Base-by-base conservation (phyloP, 2,797 vertebrate genomes). In the Clamator glandarius region DNA sequence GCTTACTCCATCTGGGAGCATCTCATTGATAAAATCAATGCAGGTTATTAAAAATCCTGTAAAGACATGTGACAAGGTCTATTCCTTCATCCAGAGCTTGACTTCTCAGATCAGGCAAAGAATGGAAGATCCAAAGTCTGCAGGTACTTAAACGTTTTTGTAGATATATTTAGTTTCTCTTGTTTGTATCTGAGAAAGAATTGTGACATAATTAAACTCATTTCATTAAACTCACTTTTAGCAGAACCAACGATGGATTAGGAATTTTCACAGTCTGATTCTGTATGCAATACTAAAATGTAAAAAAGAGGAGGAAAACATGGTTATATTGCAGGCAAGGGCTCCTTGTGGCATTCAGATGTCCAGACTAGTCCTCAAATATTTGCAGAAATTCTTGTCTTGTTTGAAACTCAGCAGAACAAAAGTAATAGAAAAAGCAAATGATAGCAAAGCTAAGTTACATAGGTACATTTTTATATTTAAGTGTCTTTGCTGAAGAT, bases 21-120 rank as follows among this genome's bases (percentile, higher is more conserved):
- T 98, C 76, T 99, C 98, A 82, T 79, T 99, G 92, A 98, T 98
- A 94, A 99, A 99, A 96, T 99, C 98, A 81, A 99, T 99, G 98
- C 98, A 98, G 88, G 96, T 98, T 95, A 98, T 99, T 94, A 98
- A 98, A 97, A 99, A 99, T 95, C 98, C 98, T 67, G 98, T 99
- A 63, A 98, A 98, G 96, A 99, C 98, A 9, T 99, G 98, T 96
- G 98, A 99, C 96, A 98, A 98, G 89, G 98, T 99, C 44, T 99
- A 99, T 97, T 98, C 97, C 21, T 98, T 99, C 90, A 98, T 99
- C 93, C 98, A 99, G 92, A 98, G 98, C 95, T 97, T 99, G 90
- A 99, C 98, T 57, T 98, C 98, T 94, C 98, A 99, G 97, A 99
- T 99, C 85, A 98, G 98, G 64, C 98, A 98, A 96, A 98, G 98